Evolutionary conservation across 2,113 vertebrate genomes (phyloP).

Genomic region (Progne subis): DNA sequence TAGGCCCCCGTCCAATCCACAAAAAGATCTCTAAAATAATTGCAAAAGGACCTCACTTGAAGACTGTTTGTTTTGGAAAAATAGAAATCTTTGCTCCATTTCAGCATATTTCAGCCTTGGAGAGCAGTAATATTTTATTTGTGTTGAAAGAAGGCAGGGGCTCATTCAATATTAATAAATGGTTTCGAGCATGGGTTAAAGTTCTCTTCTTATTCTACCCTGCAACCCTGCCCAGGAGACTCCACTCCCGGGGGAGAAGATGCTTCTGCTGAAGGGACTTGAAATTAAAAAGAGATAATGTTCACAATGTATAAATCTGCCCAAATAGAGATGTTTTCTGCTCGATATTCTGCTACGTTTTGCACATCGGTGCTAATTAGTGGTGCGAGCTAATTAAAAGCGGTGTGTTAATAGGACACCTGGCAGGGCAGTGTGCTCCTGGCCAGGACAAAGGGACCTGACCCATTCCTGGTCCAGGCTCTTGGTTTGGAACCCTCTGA

Average conservation of each 20-base stretch:
- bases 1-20: not conserved
- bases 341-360: not conserved
- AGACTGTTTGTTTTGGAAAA: slow-evolving; percentile 48
- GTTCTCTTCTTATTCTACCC: not conserved
- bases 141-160: not conserved
- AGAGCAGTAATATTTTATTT: not conserved
- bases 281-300: not conserved
- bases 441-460: not conserved
- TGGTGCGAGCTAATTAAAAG: not conserved
- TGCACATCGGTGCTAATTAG: not conserved
- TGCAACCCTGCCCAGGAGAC: not conserved
- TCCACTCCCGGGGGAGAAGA: not conserved
- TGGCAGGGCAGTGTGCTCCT: not conserved
- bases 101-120: not conserved
- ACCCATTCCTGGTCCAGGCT: not conserved
- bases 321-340: not conserved
- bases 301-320: not conserved
- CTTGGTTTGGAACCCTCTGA: not conserved
- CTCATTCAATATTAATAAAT: slow-evolving; percentile 3
- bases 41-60: not conserved
- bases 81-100: slow-evolving; percentile 15
- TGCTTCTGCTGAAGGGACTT: not conserved
- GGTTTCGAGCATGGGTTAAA: not conserved
- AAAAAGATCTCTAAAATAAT: not conserved
- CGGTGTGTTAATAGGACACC: not conserved